These are phyloP conservation scores for Cyaniris semiargus DNA, from an alignment of 2,888 invertebrate genomes.

Conservation along the genomic window DNA sequence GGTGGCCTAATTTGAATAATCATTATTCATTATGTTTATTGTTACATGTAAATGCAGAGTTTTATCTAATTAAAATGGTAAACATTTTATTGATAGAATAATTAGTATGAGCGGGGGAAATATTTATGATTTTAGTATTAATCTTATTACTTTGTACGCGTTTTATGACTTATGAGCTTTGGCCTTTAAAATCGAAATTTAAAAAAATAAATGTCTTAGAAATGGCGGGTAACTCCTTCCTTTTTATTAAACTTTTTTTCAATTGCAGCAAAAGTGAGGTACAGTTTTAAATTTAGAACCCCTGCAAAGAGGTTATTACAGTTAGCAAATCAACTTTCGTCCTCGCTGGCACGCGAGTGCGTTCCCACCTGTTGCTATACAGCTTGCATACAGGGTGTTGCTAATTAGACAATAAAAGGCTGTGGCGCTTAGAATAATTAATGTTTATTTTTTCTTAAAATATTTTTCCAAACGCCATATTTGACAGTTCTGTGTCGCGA, in stretches of 20 bases:
- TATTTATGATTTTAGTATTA: background rate
- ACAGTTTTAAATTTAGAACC: background rate
- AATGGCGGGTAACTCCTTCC: background rate
- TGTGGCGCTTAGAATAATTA: background rate
- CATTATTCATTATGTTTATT: background rate
- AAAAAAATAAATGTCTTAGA: background rate
- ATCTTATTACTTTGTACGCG: background rate
- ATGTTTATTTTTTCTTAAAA: no score
- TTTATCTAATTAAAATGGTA: background rate
- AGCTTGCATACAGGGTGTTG: constrained; percentile 38
- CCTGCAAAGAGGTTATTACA: constrained; percentile 35
- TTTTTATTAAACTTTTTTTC: background rate
- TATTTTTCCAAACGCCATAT: no score
- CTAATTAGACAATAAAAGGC: background rate
- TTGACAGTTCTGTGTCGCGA: no score
- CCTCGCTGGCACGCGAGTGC: constrained; percentile 42
- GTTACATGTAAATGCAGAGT: background rate
- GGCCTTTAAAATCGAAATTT: background rate
- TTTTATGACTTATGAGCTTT: background rate
- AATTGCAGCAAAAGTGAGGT: background rate
- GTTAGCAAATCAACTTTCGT: constrained; percentile 42
- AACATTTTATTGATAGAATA: background rate
- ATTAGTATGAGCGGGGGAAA: background rate
- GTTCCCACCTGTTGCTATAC: constrained; percentile 42
- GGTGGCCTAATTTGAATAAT: background rate